Base-by-base conservation (phyloP, 37 sponge, comb jelly and placozoan species). In the Eunapius fragilis region DNA sequence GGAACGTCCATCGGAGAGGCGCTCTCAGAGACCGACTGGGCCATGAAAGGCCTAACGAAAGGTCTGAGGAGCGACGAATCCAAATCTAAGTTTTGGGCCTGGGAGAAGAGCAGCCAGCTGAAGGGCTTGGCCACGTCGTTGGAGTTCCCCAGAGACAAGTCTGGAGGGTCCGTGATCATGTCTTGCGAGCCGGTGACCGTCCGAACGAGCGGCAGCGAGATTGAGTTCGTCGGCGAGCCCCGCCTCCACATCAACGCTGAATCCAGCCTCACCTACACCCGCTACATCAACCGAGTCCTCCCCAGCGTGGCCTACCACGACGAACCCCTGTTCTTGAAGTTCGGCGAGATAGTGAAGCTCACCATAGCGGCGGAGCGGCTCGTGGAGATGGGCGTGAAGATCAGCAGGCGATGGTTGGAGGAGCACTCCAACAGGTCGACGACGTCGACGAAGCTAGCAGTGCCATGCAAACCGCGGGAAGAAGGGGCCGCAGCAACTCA, bases 311-410 rank as follows among this genome's bases (percentile, higher is more conserved):
- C 89, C 19, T 89, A 85, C 58, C 50, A 89, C 38, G 89, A 84
- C 38, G 89, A 89, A 79, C 89, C 89, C 37, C 71, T 48, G 24
- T 89, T 89, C 26, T 71, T 89, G n/a, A 89, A 89, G 70, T 70
- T 89, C 74, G 25, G 69, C 11, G 89, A 89, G 32, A 11, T 89
- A 3, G 2, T 69, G 30, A 89, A 89, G 77, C 47, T 89, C 32
- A 69, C 77, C 25, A 35, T 89, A 0, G 80, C 77, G 22, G 85
- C 70, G 33, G 84, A 83, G 74, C 84, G 89, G 89, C 3, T 41
- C 6, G 6, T 41, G 41, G 73, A 77, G 68, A 75, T 77, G 36
- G 80, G 81, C 0, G 76, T 85, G 28, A 74, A 70, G 30, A 31
- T 89, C 80, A 85, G 70, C 26, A 1, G 35, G 36, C 68, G 80